phyloP scores from a whole-genome alignment of 2,888 invertebrate genomes.

The Caenorhabditis sp. region DNA sequence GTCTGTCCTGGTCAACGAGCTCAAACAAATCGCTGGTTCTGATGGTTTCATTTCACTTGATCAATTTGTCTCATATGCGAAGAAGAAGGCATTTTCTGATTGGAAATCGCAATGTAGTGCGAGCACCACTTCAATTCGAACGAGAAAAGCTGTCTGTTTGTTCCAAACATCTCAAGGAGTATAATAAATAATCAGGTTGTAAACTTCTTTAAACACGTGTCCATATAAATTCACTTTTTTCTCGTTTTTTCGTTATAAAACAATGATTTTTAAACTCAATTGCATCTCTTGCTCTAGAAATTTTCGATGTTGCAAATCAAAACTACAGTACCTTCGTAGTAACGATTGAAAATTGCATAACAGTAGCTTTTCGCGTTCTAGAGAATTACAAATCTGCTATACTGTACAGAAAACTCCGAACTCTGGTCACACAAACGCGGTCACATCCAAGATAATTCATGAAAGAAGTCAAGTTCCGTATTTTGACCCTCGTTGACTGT shows the following conservation, averaged over 20 bases:
- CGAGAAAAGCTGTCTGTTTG: constrained; percentile 4
- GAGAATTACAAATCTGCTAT: too few species aligned
- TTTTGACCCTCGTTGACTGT: too few species aligned
- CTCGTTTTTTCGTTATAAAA: not conserved
- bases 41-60: constrained; percentile 38
- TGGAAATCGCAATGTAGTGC: constrained; percentile 27
- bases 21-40: constrained; percentile 26
- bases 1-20: constrained; percentile 27
- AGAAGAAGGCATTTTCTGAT: constrained; percentile 25
- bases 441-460: too few species aligned
- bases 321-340: too few species aligned
- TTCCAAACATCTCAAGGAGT: not conserved
- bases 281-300: too few species aligned
- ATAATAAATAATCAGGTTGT: constrained; percentile 1
- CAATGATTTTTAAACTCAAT: not conserved
- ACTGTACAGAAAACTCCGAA: too few species aligned
- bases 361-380: too few species aligned
- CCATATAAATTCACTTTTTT: not conserved
- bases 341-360: too few species aligned
- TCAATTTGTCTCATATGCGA: constrained; percentile 21
- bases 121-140: not conserved
- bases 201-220: not conserved
- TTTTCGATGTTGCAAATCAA: too few species aligned
- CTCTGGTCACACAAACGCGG: too few species aligned
- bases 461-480: too few species aligned